Conservation (phyloP, 2,888 invertebrate genomes). For the Aethes cnicana region DNA sequence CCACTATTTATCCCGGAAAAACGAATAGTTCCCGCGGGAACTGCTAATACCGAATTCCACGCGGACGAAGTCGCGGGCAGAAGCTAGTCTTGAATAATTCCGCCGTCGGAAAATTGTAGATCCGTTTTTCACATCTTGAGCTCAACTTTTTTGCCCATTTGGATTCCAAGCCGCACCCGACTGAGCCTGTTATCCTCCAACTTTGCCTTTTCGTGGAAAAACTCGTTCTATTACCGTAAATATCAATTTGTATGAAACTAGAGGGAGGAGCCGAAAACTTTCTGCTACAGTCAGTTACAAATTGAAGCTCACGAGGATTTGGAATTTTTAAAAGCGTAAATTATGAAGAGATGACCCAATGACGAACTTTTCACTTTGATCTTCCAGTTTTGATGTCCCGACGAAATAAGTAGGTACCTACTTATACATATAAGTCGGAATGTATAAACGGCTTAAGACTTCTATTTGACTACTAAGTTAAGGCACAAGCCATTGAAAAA, state of each 20-base stretch:
- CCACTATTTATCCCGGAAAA: too few species aligned
- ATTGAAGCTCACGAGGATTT: conserved; percentile 69
- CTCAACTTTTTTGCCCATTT: conserved; percentile 69
- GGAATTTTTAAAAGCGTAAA: conserved; percentile 50
- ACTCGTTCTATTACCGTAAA: conserved; percentile 80
- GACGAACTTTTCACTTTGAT: conserved; percentile 29
- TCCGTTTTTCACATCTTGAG: conserved; percentile 69
- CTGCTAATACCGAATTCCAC: too few species aligned
- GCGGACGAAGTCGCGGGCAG: too few species aligned
- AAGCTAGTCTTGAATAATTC: conserved; percentile 66
- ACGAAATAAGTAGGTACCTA: too few species aligned
- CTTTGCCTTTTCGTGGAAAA: conserved; percentile 74
- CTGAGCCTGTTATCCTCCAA: conserved; percentile 74
- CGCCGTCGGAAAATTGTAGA: conserved; percentile 58
- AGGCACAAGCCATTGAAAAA: too few species aligned
- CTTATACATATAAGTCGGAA: too few species aligned
- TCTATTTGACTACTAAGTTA: too few species aligned
- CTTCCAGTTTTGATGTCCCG: conserved; percentile 20
- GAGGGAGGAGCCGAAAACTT: conserved; percentile 68
- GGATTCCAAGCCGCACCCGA: conserved; percentile 68
- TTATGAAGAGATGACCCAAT: conserved; percentile 25
- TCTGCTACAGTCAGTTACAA: conserved; percentile 66
- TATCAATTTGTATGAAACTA: conserved; percentile 82
- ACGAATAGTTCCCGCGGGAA: too few species aligned
- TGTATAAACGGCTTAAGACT: too few species aligned